Percentiles rank a stretch among this genome's conserved stretches.
Conservation (phyloP, 2,797 vertebrate genomes). For the Phalanger gymnotis region DNA sequence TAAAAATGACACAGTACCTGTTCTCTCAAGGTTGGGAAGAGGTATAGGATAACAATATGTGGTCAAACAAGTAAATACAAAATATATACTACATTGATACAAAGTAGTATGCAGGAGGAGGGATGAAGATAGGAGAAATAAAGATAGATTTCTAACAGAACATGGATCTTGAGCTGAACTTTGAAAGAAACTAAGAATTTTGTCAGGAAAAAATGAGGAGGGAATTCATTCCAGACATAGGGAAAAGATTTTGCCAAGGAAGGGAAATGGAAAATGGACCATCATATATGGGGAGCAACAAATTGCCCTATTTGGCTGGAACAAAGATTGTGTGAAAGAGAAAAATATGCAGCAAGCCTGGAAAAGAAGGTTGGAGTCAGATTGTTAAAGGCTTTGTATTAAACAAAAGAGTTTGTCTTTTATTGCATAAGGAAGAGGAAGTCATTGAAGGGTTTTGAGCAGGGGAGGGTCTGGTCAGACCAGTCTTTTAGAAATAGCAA, state of each 20-base stretch:
- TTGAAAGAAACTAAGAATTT: background rate
- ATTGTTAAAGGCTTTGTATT: background rate
- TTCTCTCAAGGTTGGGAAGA: background rate
- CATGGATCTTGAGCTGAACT: background rate
- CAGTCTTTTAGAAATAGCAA: background rate
- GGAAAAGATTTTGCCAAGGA: background rate
- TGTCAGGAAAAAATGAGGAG: background rate
- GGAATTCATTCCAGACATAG: background rate
- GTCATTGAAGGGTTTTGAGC: background rate
- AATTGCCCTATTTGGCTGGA: background rate
- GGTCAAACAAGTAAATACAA: background rate
- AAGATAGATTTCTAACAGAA: background rate
- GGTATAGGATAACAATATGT: background rate
- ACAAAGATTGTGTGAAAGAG: background rate
- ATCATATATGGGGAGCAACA: background rate
- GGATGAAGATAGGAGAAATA: background rate
- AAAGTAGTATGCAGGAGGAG: background rate
- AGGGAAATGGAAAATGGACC: background rate
- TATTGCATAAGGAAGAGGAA: background rate
- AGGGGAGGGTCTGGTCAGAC: background rate
- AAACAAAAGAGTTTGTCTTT: background rate
- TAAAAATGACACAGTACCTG: background rate
- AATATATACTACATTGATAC: background rate
- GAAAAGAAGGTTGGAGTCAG: background rate
- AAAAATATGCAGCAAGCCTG: background rate